phyloP scores from a whole-genome alignment of 2,113 vertebrate species.

The Poeciliopsis turrubarensis region DNA sequence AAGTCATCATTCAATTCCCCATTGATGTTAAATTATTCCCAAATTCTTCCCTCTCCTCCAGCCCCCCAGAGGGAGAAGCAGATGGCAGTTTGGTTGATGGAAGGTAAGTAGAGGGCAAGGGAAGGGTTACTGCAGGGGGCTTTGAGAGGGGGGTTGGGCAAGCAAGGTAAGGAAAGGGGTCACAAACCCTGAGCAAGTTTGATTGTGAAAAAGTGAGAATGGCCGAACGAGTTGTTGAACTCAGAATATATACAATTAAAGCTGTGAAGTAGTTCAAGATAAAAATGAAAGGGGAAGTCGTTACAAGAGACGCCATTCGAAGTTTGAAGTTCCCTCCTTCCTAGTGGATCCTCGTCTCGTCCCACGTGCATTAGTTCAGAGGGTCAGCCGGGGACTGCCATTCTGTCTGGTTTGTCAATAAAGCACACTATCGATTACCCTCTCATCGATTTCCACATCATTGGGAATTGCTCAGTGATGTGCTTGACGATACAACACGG shows the following conservation, averaged over 20 bases:
- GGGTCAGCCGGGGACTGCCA: conserved; percentile 39
- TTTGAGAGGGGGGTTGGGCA: neutral
- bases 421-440: conserved; percentile 64
- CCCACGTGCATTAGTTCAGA: neutral
- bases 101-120: conserved; percentile 28
- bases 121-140: neutral
- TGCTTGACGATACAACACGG: conserved; percentile 55
- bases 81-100: conserved; percentile 58
- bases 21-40: conserved; percentile 12
- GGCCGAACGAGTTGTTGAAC: neutral
- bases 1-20: neutral
- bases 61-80: conserved; percentile 46
- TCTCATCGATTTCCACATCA: conserved; percentile 59
- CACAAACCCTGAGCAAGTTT: neutral
- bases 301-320: too few species aligned
- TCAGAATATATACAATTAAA: conserved; percentile 12
- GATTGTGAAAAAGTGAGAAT: neutral
- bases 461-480: conserved; percentile 54
- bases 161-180: neutral
- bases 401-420: conserved; percentile 48
- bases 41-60: conserved; percentile 7
- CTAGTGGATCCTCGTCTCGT: neutral
- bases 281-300: neutral
- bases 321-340: neutral
- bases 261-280: neutral